Base-by-base conservation (phyloP, 2,888 invertebrate genomes). In the Torymus tubicola region DNA sequence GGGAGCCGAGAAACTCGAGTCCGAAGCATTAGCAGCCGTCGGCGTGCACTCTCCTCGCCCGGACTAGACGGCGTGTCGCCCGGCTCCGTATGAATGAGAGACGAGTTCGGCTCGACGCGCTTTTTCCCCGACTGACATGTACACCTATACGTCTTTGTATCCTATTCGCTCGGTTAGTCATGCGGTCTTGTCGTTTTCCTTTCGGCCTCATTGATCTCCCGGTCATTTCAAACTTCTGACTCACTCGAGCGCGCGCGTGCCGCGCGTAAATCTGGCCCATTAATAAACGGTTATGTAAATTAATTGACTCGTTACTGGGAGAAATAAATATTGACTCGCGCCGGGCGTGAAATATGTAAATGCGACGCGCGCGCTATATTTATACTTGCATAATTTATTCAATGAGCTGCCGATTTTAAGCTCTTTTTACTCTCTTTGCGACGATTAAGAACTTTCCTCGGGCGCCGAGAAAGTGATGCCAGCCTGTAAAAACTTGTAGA, bases 61-160 rank as follows among this genome's bases (percentile, higher is more conserved):
- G 31, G 18, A 2, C 31, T 21, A 55, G 24, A 52, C 50, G 4
- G 18, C 31, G n/a, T 10, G 68, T 68, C 55, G 68, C 18, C 21
- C 3, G 50, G 52, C 18, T 61, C 18, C 21, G 31, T 31, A 64
- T 77, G 64, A 70, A 70, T 77, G 77, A 70, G 70, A 77, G 70
- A 70, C 77, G 31, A 70, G 70, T 68, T 55, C 68, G 68, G 21
- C 53, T 53, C 68, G 68, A 75, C 75, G 42, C 75, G 68, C 24
- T 68, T 76, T 73, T 68, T 68, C 53, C 1, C 31, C 31, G 2
- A 31, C 31, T 8, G 31, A 31, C 8, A 2, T 24, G 24, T 69
- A 14, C n/a, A 64, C 65, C 21, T 60, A 71, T 52, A 57, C 58
- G 60, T 50, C 21, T 53, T 55, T 60, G 42, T 65, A 24, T 21